phyloP scores from a whole-genome alignment of 2,797 vertebrate species.

The Halcyon chelicuti region DNA sequence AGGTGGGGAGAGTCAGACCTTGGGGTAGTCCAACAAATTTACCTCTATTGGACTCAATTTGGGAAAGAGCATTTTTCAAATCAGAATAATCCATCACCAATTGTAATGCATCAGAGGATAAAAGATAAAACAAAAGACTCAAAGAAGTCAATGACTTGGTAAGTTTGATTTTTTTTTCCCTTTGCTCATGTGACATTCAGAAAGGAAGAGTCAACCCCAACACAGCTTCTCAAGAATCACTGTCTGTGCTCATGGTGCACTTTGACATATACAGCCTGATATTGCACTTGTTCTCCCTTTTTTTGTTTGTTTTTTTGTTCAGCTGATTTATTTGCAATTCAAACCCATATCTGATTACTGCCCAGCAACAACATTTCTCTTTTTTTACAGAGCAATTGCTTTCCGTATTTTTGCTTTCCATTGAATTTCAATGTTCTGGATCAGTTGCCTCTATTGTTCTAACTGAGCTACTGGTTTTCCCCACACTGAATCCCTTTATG shows the following conservation, averaged over 20 bases:
- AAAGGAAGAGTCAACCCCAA: background rate
- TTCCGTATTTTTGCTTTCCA: slow-evolving; percentile 69
- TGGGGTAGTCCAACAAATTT: background rate
- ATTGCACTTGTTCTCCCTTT: background rate
- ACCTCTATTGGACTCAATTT: slow-evolving; percentile 1
- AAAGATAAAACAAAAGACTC: background rate
- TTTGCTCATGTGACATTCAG: background rate
- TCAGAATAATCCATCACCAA: background rate
- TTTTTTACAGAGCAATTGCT: slow-evolving; percentile 62
- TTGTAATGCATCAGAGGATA: background rate
- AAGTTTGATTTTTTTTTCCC: background rate
- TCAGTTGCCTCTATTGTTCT: slow-evolving; percentile 68
- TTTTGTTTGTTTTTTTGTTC: background rate
- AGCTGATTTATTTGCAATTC: slow-evolving; percentile 61
- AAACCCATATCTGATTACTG: slow-evolving; percentile 62
- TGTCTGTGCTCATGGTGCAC: background rate
- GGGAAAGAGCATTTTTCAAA: slow-evolving; percentile 36
- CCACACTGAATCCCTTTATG: slow-evolving; percentile 57
- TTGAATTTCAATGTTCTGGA: slow-evolving; percentile 71
- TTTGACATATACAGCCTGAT: slow-evolving; percentile 6
- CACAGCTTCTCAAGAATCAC: background rate
- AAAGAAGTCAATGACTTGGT: background rate
- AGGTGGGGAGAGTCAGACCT: background rate
- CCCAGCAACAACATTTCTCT: slow-evolving; percentile 61
- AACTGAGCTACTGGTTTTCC: slow-evolving; percentile 38